Base-by-base conservation (phyloP, 1,140 invertebrate species). In the Daktulosphaira vitifoliae region DNA sequence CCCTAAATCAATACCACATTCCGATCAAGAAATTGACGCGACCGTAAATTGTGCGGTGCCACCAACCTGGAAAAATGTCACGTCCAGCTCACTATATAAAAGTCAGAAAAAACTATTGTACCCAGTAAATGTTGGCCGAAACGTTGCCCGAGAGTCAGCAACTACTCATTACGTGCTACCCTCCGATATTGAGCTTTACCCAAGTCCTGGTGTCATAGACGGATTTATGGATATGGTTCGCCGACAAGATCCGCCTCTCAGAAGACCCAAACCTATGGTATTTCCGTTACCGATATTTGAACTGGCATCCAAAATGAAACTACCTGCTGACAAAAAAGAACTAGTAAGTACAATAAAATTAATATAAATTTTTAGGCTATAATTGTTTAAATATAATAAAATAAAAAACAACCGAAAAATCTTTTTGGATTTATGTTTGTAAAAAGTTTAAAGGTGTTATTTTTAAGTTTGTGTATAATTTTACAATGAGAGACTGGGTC, bases 151-250 rank as follows among this genome's bases (percentile, higher is more conserved):
- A 9, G 87, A 91, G 71, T 81, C 83, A 8, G 85, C 91, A 8
- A 76, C 84, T 22, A 92, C 92, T 13, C 82, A 91, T 73, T 91
- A 85, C 73, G 81, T 96, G 38, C 79, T 95, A 65, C 85, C 89
- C 6, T 90, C 88, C 13, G 90, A 93, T 73, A 89, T 92, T 68
- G 90, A 93, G 73, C 79, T 93, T 39, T 92, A 92, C 75, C 89
- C 90, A 15, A 90, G 84, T 78, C 85, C 88, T 13, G 82, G 85
- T 70, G 73, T 90, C 65, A 84, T 86, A 18, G 77, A 79, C 6
- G 82, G 83, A 70, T 92, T 92, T 72, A 77, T 91, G 29, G 85
- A 88, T 68, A 88, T 92, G 88, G 83, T 92, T 51, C 82, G 85
- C 2, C 79, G 79, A 68, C 84, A 76, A 33, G 77, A 90, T 70